These are phyloP conservation scores for Platycercus adscitus DNA, from an alignment of 2,113 vertebrate genomes.

Conservation along the genomic window DNA sequence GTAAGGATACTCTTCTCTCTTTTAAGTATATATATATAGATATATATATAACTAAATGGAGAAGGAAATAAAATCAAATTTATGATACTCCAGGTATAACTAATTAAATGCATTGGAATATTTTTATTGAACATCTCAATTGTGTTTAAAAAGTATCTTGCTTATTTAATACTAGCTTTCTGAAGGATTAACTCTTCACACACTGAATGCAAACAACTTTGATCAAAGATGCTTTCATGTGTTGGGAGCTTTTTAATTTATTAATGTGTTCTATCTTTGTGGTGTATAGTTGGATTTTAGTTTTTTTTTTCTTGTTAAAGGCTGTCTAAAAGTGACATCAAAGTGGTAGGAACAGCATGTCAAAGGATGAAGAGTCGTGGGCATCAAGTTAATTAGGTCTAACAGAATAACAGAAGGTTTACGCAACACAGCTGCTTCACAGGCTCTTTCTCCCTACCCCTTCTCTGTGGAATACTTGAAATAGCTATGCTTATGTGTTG, in stretches of 20 bases:
- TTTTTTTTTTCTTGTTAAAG: not conserved
- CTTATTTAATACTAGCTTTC: not conserved
- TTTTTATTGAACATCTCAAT: not conserved
- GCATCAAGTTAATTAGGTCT: slow-evolving; percentile 2
- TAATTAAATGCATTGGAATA: not conserved
- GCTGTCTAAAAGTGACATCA: slow-evolving; percentile 13
- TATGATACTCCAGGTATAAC: not conserved
- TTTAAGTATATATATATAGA: not conserved
- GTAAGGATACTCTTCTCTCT: not conserved
- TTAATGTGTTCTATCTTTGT: not conserved
- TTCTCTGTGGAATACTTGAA: not conserved
- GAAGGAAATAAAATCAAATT: not conserved
- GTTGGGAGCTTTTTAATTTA: slow-evolving; percentile 24
- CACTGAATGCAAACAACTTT: not conserved
- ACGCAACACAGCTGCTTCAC: not conserved
- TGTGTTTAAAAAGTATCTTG: not conserved
- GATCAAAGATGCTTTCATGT: slow-evolving; percentile 52
- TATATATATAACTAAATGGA: not conserved
- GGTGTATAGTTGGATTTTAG: not conserved
- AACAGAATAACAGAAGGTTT: not conserved
- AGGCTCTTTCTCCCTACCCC: not conserved
- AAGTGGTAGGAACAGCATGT: not conserved
- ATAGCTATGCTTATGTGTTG: accelerated
- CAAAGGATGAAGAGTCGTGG: not conserved
- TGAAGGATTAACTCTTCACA: slow-evolving; percentile 20